Evolutionary conservation across 1,140 invertebrate genomes (phyloP), one percentile per base, ranked within the genome.

Genomic region (Penaeus indicus): DNA sequence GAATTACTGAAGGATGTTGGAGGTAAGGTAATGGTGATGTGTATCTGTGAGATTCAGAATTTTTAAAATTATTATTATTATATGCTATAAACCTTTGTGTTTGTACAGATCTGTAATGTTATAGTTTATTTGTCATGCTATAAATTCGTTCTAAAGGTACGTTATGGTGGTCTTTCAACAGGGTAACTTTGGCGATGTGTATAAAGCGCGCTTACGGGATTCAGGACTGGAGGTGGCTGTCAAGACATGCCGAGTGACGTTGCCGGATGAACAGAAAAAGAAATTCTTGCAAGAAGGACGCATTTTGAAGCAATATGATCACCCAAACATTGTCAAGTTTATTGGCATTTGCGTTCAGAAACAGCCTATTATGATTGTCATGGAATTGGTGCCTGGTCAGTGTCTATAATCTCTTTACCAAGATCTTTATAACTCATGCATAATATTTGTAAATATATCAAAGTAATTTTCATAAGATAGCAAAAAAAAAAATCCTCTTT

Each of bases 341-440:
- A 98, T 99, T 91, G 98, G 98, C 32, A 99, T 99, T 91, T 98
- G 98, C 92, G 98, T 99, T 78, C 97, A 99, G 92, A 98, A 99
- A 92, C 98, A 99, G 92, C 98, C 98, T 0, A 98, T 99, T 80
- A 99, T 99, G 98, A 99, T 99, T 92, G 97, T 99, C 32, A 99
- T 99, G 98, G 98, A 99, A 94, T 94, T 98, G 84, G 97, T 99
- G n/a, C 95, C 96, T 91, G 97, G 97, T 97, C 93, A 92, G 86
- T 86, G 54, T 54, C 54, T 54, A 54, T 54, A 54, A 10, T 54
- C 54, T 54, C 54, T 54, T 54, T 54, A 54, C 13, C 38, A 38
- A 54, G 1, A 13, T 47, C 4, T 47, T 47, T 54, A 54, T 54
- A 2, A 54, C 54, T 54, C 11, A 13, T 54, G 10, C 10, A 54